Percentiles rank a stretch among this genome's conserved stretches.
Conservation (phyloP, 2,113 vertebrate genomes). For the Craseonycteris thonglongyai region DNA sequence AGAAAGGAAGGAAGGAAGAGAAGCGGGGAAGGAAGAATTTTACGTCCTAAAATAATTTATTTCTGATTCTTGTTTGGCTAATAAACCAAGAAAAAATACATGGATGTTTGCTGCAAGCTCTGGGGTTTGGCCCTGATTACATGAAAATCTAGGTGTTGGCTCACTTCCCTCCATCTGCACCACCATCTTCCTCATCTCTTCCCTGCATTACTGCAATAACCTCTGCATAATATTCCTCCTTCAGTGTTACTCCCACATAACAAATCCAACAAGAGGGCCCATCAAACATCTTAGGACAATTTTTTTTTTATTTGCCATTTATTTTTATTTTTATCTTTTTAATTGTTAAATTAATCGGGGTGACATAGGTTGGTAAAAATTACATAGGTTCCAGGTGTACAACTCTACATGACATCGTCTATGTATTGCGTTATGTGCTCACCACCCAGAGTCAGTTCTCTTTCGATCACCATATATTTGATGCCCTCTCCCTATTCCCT, state of each 20-base stretch:
- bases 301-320: no score
- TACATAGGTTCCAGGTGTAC: no score
- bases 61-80: neutral
- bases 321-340: no score
- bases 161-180: neutral
- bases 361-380: no score
- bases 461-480: no score
- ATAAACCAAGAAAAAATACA: neutral
- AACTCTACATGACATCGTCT: no score
- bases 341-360: no score
- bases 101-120: neutral
- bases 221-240: neutral
- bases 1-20: neutral
- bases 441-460: no score
- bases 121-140: neutral
- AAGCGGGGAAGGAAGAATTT: neutral
- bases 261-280: neutral
- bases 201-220: no score
- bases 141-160: neutral
- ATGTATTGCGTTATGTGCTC: no score
- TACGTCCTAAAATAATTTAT: neutral
- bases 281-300: no score
- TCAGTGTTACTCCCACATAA: neutral
- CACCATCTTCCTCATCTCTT: neutral
- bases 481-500: no score